A percentile compares a stretch with the other conserved stretches of the same genome.
These are phyloP conservation scores for Lissocephala sabroskyi DNA, from an alignment of 2,888 invertebrate species.

Conservation along the genomic window DNA sequence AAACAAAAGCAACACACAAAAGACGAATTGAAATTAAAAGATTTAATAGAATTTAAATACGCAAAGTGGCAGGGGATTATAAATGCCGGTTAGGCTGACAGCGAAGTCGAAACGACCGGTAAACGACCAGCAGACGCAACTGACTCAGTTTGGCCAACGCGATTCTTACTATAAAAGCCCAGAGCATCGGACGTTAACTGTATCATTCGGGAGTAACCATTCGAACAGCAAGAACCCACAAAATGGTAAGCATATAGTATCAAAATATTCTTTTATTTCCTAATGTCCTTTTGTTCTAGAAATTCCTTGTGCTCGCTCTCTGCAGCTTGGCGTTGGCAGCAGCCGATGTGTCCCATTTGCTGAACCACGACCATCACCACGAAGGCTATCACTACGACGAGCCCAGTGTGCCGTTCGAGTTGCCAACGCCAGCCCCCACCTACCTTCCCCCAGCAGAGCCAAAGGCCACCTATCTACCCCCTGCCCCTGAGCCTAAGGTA, in stretches of 20 bases:
- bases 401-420: slow-evolving; percentile 38
- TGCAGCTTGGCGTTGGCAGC: slow-evolving; percentile 45
- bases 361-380: slow-evolving; percentile 31
- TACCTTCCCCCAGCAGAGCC: slow-evolving; percentile 32
- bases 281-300: too few relatives aligned
- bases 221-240: slow-evolving; percentile 37
- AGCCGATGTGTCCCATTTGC: slow-evolving; percentile 61
- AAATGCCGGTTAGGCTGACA: slow-evolving; percentile 24
- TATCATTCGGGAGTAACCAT: slow-evolving; percentile 45
- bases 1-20: slow-evolving; percentile 23
- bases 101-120: too few relatives aligned
- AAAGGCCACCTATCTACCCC: slow-evolving; percentile 30
- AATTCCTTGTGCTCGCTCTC: slow-evolving; percentile 45
- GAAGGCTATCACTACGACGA: slow-evolving; percentile 51
- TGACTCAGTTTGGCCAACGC: background rate
- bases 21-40: slow-evolving; percentile 46
- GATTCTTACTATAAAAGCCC: slow-evolving; percentile 49
- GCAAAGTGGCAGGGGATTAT: slow-evolving; percentile 35
- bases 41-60: slow-evolving; percentile 49
- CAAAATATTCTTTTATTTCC: too few relatives aligned
- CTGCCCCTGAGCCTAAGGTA: slow-evolving; percentile 11
- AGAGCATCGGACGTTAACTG: slow-evolving; percentile 49
- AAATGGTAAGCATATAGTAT: slow-evolving; percentile 45
- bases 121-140: too few relatives aligned
- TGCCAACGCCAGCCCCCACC: slow-evolving; percentile 26